Percentiles rank a stretch among this genome's conserved stretches.
Conservation (phyloP, 2,797 vertebrate genomes). For the Danio kyathit region DNA sequence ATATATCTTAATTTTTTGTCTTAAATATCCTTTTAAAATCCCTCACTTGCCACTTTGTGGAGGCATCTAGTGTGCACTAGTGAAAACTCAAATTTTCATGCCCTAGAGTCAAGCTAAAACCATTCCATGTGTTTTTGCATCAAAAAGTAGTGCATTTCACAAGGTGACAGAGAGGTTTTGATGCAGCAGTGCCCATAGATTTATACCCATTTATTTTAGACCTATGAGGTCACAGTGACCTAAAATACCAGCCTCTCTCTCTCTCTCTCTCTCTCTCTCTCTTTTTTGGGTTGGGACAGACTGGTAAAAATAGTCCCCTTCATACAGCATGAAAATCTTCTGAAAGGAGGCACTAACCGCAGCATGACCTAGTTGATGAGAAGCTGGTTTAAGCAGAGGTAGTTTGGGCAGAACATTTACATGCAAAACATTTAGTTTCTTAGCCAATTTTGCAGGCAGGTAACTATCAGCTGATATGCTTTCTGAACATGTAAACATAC, state of each 20-base stretch:
- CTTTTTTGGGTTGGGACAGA: constrained; percentile 61
- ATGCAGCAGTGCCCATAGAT: constrained; percentile 29
- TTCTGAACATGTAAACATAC: no score
- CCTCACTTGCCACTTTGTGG: neutral
- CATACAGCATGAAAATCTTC: constrained; percentile 48
- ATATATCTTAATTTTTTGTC: no score
- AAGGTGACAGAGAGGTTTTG: constrained; percentile 38
- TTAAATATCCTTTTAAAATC: no score
- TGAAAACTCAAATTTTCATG: constrained; percentile 10
- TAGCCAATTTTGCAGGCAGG: neutral
- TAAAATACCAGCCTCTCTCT: constrained; percentile 48
- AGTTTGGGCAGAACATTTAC: neutral
- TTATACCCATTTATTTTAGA: constrained; percentile 32
- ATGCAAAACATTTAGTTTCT: constrained; percentile 31
- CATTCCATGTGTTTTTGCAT: constrained; percentile 15
- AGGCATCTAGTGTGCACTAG: neutral
- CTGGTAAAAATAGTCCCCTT: constrained; percentile 53
- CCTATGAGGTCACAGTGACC: constrained; percentile 46
- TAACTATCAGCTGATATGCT: neutral
- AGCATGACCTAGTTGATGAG: constrained; percentile 72
- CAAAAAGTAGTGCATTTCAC: constrained; percentile 42
- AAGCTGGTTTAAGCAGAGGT: constrained; percentile 66
- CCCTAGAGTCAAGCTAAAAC: constrained; percentile 13
- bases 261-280: no score
- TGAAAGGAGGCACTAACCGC: constrained; percentile 66